Base-by-base conservation (phyloP, 2,888 invertebrate genomes). In the Amphipoea lucens region DNA sequence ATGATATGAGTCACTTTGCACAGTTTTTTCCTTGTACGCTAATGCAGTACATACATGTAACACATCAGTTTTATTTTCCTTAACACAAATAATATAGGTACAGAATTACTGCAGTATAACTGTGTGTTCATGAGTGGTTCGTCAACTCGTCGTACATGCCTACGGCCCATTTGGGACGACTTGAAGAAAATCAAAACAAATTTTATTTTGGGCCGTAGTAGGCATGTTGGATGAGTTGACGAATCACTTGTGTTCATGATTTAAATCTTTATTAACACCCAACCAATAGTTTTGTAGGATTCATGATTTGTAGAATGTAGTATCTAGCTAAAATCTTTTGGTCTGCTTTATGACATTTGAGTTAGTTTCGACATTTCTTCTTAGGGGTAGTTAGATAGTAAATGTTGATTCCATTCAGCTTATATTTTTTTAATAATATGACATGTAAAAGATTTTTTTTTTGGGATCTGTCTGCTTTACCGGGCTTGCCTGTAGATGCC, bases 11-110 rank as follows among this genome's bases (percentile, higher is more conserved):
- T 72, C 23, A n/a, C 23, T 1, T 6, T 54, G n/a, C 23, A 4
- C 4, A 20, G 29, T 45, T 78, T 69, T 78, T 63, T 63, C 82
- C 82, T 63, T 63, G 23, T 45, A 54, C 12, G 5, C 29, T n/a
- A 5, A 6, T 63, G 48, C 40, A 4, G 12, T 12, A n/a, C 17
- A n/a, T 40, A 40, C 29, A 36, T 57, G 23, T 36, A 57, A 68
- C 70, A 23, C 4, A 36, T 60, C 7, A 12, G 0, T 60, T 36
- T 57, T 4, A 23, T 70, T 70, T 57, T 36, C 57, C 23, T 36
- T 23, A 70, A 12, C 29, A 14, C 12, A 29, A 51, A 69, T 29
- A 36, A 69, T 17, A 40, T 60, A n/a, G 23, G 17, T 70, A 40
- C 29, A 68, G 45, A 63, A 20, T 20, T 51, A 48, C 7, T 23